Evolutionary conservation across 2,888 invertebrate species (phyloP), one percentile per base, ranked within the genome.

Genomic region (Myathropa florea): DNA sequence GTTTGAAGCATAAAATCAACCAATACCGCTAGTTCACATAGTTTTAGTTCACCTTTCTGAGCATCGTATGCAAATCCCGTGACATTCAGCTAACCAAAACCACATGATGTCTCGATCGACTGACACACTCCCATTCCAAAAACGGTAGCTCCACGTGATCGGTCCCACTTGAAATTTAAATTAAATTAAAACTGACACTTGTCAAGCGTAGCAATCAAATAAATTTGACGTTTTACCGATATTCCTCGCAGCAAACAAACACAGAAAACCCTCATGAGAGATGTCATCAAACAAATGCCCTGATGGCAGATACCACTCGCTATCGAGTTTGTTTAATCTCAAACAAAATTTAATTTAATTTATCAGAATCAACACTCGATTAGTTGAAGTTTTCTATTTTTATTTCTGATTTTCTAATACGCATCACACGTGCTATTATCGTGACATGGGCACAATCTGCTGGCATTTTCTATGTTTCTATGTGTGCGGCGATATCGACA

Each of bases 261-360:
- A 36, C 12, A 12, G 6, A 28, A 28, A 46, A 18, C 46, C 7
- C 46, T 7, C 4, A n/a, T 46, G 18, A 18, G 7, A 46, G 24
- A 57, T 26, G 57, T 57, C 57, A 57, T 57, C 24, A 24, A 57
- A 24, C 57, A 57, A 14, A 24, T 24, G 24, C 57, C 57, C 24
- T 14, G 24, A 23, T 57, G 57, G 23, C n/a, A 12, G 57, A 57
- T 26, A 24, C 24, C 57, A 24, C 14, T 24, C 24, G 24, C 24
- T 57, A 57, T 57, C 57, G 24, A 24, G 3, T 57, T 23, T 57
- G 57, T 24, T 24, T 57, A 57, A 57, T 57, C 57, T 24, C 14
- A 26, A 57, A 57, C 57, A 57, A 57, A 57, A 57, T 57, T 57
- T 57, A 57, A 57, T 57, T 57, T 57, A 57, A 57, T 57, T 57